Evolutionary conservation across 2,113 vertebrate species (phyloP).

Genomic region (Rousettus leschenaultii): DNA sequence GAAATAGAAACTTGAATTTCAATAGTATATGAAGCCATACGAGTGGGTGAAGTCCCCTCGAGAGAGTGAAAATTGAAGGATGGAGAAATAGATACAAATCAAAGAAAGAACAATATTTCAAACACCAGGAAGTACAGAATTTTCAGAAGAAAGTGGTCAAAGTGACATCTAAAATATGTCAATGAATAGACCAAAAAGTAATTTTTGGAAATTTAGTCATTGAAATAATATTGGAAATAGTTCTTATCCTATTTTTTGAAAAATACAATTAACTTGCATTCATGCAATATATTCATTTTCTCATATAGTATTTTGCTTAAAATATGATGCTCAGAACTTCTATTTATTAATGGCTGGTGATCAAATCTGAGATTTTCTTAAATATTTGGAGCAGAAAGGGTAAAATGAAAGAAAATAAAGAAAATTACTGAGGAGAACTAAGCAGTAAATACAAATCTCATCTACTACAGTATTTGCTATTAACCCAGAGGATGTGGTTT

Average conservation of each 20-base stretch:
- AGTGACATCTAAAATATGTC: not conserved
- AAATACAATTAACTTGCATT: not conserved
- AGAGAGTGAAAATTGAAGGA: not conserved
- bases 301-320: not conserved
- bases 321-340: not conserved
- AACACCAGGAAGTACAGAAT: not conserved
- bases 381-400: not conserved
- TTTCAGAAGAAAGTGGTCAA: not conserved
- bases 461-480: not conserved
- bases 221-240: not conserved
- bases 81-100: not conserved
- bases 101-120: not conserved
- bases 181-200: not conserved
- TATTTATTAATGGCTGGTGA: not conserved
- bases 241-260: not conserved
- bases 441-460: not conserved
- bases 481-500: not conserved
- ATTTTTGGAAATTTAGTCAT: not conserved
- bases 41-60: not conserved
- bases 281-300: not conserved
- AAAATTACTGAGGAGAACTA: not conserved
- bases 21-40: not conserved
- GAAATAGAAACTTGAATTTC: not conserved
- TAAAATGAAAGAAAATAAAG: not conserved
- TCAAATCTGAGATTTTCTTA: not conserved